phyloP scores from a whole-genome alignment of 2,888 invertebrate genomes.

The Ganaspis brasiliensis region DNA sequence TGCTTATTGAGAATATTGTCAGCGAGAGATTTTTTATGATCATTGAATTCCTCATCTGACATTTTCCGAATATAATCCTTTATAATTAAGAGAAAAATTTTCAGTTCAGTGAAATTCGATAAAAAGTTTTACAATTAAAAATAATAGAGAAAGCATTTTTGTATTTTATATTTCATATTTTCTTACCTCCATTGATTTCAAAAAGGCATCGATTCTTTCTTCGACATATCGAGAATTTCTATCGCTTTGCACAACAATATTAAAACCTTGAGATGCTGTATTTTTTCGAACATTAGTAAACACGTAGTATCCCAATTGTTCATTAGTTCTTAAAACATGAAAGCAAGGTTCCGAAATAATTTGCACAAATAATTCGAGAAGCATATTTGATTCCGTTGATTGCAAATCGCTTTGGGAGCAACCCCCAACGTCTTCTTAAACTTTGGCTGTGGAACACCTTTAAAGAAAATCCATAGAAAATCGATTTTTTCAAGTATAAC shows the following conservation, averaged over 20 bases:
- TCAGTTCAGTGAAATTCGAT: slow-evolving; percentile 83
- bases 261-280: slow-evolving; percentile 92
- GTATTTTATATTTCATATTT: slow-evolving; percentile 71
- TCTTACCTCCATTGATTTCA: slow-evolving; percentile 88
- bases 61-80: no score
- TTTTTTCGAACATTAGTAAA: slow-evolving; percentile 92
- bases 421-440: no score
- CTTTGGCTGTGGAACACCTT: no score
- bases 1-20: slow-evolving; percentile 94
- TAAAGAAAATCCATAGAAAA: no score
- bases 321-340: no score
- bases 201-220: slow-evolving; percentile 92
- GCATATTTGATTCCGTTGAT: no score
- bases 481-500: no score
- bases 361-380: slow-evolving; percentile 92
- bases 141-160: no score
- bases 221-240: slow-evolving; percentile 92
- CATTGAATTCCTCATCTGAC: no score
- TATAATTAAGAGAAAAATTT: no score
- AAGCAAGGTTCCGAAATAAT: no score
- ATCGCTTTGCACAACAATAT: slow-evolving; percentile 91
- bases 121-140: slow-evolving; percentile 45
- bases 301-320: slow-evolving; percentile 97
- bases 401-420: slow-evolving; percentile 91
- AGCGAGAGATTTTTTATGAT: slow-evolving; percentile 91